Base-by-base conservation (phyloP, 2,888 invertebrate species). In the Lasioglossum pauxillum region DNA sequence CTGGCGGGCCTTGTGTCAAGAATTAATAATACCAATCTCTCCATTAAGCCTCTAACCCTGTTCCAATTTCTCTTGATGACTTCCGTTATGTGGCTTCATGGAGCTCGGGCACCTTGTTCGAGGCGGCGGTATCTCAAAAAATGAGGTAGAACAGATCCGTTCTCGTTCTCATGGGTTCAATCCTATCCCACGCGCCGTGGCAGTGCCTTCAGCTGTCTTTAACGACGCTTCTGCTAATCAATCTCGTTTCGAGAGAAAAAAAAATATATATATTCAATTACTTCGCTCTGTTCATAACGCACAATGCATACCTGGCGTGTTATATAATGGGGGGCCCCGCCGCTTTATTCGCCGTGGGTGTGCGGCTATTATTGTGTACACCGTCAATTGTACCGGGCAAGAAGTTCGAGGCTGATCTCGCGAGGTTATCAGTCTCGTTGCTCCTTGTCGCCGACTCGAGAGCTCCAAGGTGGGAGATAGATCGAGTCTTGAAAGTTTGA, bases 401-500 rank as follows among this genome's bases (percentile, higher is more conserved):
- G 53, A 53, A 53, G 53, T 38, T 23, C 46, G n/a, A 23, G 35
- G 64, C 19, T 1, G 78, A 53, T 71, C 38, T 27, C 27, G 27
- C 31, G 19, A 44, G 60, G n/a, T 78, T 78, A 64, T 73, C 78
- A 35, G 73, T 67, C 31, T 64, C 12, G 14, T 19, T 16, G 72
- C 16, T 44, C 27, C 19, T 71, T 35, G 78, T 77, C 53, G 38
- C 46, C 2, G 23, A 12, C 53, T 72, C 67, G 57, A 10, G 35
- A 16, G 35, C 75, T 7, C 60, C 41, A 5, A 23, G 23, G 44
- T 16, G 73, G 76, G 71, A 81, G 64, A 69, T 38, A 79, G 41
- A 85, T 85, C 76, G 85, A 80, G 75, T 78, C 57, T 85, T 49
- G 85, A 87, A 87, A 85, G 87, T 76, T n/a, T 14, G 19, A 49